A percentile compares a stretch with the other conserved stretches of the same genome.
phyloP scores from a whole-genome alignment of 2,113 vertebrate species.

The Chionomys nivalis region DNA sequence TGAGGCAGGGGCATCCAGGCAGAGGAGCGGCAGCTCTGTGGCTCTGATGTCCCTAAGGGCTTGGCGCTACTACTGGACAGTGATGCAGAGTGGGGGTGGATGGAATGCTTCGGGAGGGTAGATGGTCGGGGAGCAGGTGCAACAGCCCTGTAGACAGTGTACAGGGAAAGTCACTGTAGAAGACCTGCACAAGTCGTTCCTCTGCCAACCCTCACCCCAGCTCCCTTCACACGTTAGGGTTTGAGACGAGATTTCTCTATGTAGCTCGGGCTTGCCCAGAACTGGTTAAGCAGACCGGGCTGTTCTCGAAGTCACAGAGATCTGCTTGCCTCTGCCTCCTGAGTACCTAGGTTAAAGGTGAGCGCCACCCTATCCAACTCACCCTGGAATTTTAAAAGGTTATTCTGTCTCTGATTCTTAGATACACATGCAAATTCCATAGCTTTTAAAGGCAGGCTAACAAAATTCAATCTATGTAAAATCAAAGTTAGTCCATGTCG shows the following conservation, averaged over 20 bases:
- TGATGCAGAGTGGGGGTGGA: slow-evolving; percentile 41
- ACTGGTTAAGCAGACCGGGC: neutral
- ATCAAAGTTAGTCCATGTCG: neutral
- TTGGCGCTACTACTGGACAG: slow-evolving; percentile 25
- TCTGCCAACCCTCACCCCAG: neutral
- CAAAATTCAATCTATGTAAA: neutral
- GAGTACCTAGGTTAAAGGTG: neutral
- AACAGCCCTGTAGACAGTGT: slow-evolving; percentile 81
- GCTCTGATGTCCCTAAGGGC: slow-evolving; percentile 21
- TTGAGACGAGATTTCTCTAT: neutral
- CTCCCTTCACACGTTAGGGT: neutral
- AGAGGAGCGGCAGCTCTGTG: neutral
- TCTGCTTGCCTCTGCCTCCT: neutral
- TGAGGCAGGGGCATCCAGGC: slow-evolving; percentile 30
- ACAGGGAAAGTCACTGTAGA: neutral
- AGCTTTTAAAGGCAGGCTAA: neutral
- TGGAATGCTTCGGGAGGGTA: slow-evolving; percentile 72
- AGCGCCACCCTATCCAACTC: no score
- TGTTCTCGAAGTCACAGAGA: neutral
- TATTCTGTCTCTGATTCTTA: neutral
- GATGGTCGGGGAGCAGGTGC: slow-evolving; percentile 82
- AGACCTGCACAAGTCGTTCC: neutral
- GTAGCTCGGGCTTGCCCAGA: neutral
- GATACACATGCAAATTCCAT: rapidly evolving
- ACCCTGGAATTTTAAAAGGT: neutral